Conservation (phyloP, 2,797 vertebrate genomes). For the Rhinogobio ventralis region DNA sequence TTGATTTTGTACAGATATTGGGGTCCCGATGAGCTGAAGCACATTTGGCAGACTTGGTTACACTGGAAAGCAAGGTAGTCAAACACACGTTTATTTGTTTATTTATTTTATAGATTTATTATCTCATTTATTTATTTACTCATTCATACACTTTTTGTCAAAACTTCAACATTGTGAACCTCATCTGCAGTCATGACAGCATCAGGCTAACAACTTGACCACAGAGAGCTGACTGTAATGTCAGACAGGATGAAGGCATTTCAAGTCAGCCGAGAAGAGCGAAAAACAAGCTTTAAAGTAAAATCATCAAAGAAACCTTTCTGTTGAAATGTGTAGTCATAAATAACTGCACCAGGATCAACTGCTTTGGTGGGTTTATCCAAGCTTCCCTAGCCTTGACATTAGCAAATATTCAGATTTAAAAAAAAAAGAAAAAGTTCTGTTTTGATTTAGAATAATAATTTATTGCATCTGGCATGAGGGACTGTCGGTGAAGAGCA, state of each 20-base stretch:
- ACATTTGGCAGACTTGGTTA: not conserved
- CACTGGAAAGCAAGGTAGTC: not conserved
- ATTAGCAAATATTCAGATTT: slow-evolving; percentile 72
- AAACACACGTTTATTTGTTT: not conserved
- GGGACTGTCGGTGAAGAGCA: slow-evolving; percentile 76
- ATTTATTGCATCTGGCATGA: slow-evolving; percentile 82
- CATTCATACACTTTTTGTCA: not conserved
- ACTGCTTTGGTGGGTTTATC: slow-evolving; percentile 72
- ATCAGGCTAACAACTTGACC: slow-evolving; percentile 39
- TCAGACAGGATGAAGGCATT: slow-evolving; percentile 43
- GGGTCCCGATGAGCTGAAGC: not conserved
- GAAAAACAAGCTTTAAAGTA: slow-evolving; percentile 32
- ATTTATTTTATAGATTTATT: too few relatives aligned
- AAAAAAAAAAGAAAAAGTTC: slow-evolving; percentile 70
- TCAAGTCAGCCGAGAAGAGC: slow-evolving; percentile 16
- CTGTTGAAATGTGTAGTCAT: slow-evolving; percentile 62
- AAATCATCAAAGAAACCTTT: slow-evolving; percentile 38
- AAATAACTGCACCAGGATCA: slow-evolving; percentile 70
- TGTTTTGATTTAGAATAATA: slow-evolving; percentile 84
- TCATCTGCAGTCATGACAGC: slow-evolving; percentile 47
- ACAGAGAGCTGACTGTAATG: slow-evolving; percentile 34
- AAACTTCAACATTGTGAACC: not conserved
- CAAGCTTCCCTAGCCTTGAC: slow-evolving; percentile 67
- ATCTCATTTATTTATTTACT: not conserved
- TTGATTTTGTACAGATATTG: not conserved